Evolutionary conservation across 2,113 vertebrate species (phyloP).

Genomic region (Perognathus longimembris): DNA sequence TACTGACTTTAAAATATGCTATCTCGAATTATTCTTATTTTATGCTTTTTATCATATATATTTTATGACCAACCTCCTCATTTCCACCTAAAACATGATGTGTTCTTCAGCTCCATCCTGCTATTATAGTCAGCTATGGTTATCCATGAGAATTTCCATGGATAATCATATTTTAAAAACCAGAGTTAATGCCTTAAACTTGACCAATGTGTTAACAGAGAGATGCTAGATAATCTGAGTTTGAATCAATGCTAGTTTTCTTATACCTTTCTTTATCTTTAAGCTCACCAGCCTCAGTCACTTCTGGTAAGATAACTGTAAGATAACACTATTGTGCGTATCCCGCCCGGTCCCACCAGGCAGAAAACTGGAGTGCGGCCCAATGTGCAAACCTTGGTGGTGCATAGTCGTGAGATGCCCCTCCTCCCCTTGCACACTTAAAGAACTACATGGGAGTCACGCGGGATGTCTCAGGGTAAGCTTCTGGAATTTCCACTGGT

Average conservation of each 20-base stretch:
- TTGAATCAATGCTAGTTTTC: background rate
- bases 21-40: conserved; percentile 64
- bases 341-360: no score
- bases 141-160: background rate
- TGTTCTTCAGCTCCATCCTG: background rate
- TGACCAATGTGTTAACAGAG: background rate
- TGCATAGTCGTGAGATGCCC: no score
- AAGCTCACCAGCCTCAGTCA: background rate
- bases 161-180: conserved; percentile 28
- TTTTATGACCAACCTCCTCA: conserved; percentile 29
- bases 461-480: no score
- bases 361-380: no score
- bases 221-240: conserved; percentile 15
- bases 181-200: conserved; percentile 1
- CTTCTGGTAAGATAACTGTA: background rate
- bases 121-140: background rate
- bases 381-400: no score
- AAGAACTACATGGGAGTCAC: no score
- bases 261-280: conserved; percentile 6
- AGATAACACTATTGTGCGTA: no score
- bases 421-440: no score
- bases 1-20: conserved; percentile 60
- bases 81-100: background rate
- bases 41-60: background rate
- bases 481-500: no score